These are phyloP conservation scores for Bambusicola thoracicus DNA, from an alignment of 2,113 vertebrate genomes.

Conservation along the genomic window DNA sequence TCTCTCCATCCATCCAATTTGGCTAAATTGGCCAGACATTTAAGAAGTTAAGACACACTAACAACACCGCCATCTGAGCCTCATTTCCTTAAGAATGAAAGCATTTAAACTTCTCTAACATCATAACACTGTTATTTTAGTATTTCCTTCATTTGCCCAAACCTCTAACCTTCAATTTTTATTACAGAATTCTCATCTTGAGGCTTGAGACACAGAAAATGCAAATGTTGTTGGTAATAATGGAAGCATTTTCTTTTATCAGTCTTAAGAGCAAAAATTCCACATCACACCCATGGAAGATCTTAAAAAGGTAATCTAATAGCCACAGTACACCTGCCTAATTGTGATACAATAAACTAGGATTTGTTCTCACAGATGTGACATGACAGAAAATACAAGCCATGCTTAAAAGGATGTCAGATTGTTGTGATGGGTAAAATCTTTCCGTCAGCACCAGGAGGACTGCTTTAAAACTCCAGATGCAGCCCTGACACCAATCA, in stretches of 20 bases:
- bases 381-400: slow-evolving; percentile 53
- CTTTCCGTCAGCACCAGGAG: background rate
- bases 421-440: background rate
- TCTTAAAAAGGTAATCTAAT: slow-evolving; percentile 54
- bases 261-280: slow-evolving; percentile 43
- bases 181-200: slow-evolving; percentile 20
- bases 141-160: background rate
- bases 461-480: slow-evolving; percentile 25
- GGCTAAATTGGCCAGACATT: background rate
- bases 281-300: slow-evolving; percentile 14
- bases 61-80: background rate
- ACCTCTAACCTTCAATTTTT: background rate
- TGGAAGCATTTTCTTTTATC: background rate
- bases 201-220: slow-evolving; percentile 25
- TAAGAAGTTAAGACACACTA: background rate
- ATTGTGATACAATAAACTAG: slow-evolving; percentile 9
- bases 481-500: slow-evolving; percentile 32
- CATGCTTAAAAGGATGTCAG: slow-evolving; percentile 31
- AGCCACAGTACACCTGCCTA: slow-evolving; percentile 42
- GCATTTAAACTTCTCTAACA: background rate
- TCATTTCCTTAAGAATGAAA: background rate
- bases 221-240: slow-evolving; percentile 8
- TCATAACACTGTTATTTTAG: background rate
- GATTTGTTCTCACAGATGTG: slow-evolving; percentile 48
- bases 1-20: background rate